Evolutionary conservation across 2,797 vertebrate species (phyloP).

Genomic region (Parauchenoglanis punctatus): DNA sequence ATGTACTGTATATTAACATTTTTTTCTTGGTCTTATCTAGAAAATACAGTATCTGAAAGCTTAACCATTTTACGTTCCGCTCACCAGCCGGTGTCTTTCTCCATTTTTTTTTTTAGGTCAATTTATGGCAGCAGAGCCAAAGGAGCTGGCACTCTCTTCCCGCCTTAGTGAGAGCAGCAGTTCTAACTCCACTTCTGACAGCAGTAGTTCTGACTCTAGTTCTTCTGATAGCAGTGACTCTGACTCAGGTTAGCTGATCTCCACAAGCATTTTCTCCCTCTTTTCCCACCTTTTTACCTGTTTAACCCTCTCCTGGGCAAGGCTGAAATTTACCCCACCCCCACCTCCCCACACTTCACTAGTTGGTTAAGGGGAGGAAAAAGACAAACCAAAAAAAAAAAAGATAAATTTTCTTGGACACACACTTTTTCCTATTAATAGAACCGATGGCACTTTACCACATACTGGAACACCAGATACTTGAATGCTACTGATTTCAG

Average conservation of each 20-base stretch:
- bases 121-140: conserved; percentile 23
- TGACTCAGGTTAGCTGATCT: conserved; percentile 81
- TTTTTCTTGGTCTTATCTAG: background rate
- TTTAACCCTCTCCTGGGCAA: conserved; percentile 24
- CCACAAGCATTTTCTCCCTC: conserved; percentile 30
- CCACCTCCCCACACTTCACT: conserved; percentile 5
- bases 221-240: conserved; percentile 82
- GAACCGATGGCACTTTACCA: conserved; percentile 29
- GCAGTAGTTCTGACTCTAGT: conserved; percentile 71
- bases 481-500: conserved; percentile 31
- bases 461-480: conserved; percentile 45
- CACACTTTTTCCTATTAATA: background rate
- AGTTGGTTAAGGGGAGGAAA: conserved; percentile 6
- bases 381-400: conserved; percentile 30
- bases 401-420: conserved; percentile 20
- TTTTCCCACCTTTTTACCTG: conserved; percentile 21
- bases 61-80: background rate
- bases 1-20: background rate
- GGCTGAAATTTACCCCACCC: background rate
- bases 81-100: conserved; percentile 14
- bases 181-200: conserved; percentile 65
- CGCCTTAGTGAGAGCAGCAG: conserved; percentile 76
- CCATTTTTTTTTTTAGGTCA: conserved; percentile 63
- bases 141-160: conserved; percentile 56
- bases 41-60: background rate